These are phyloP conservation scores for Melanotaenia parkinsoni DNA, from an alignment of 2,797 vertebrate genomes.

Conservation along the genomic window DNA sequence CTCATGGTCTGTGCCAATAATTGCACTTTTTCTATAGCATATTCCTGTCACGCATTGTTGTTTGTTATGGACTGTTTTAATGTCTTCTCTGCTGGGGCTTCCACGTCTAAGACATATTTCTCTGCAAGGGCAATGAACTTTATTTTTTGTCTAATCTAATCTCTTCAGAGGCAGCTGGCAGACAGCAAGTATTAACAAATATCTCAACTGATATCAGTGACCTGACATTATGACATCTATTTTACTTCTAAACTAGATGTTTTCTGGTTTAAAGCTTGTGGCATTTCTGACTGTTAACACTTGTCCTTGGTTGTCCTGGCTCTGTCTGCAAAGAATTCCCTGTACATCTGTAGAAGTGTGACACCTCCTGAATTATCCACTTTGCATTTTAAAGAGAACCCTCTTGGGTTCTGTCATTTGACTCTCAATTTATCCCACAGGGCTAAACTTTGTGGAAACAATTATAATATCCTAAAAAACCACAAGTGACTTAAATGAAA, in stretches of 20 bases:
- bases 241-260: constrained; percentile 42
- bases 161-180: constrained; percentile 44
- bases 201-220: constrained; percentile 47
- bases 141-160: constrained; percentile 60
- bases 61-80: constrained; percentile 6
- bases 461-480: constrained; percentile 39
- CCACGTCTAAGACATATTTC: constrained; percentile 39
- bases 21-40: constrained; percentile 11
- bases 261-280: constrained; percentile 17
- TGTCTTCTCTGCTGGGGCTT: constrained; percentile 38
- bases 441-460: constrained; percentile 27
- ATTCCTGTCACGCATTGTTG: constrained; percentile 1
- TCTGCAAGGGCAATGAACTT: constrained; percentile 45
- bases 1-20: not conserved
- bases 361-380: constrained; percentile 12
- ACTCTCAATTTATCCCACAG: constrained; percentile 14
- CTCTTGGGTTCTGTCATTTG: constrained; percentile 19
- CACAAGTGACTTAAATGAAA: constrained; percentile 16
- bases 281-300: constrained; percentile 43
- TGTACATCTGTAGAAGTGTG: constrained; percentile 22
- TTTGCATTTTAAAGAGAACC: constrained; percentile 8
- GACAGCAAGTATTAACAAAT: constrained; percentile 43
- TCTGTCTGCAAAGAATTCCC: constrained; percentile 28
- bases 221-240: constrained; percentile 59
- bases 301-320: constrained; percentile 41